Base-by-base conservation (phyloP, 2,888 invertebrate species). In the Ichneumoninae sp. region DNA sequence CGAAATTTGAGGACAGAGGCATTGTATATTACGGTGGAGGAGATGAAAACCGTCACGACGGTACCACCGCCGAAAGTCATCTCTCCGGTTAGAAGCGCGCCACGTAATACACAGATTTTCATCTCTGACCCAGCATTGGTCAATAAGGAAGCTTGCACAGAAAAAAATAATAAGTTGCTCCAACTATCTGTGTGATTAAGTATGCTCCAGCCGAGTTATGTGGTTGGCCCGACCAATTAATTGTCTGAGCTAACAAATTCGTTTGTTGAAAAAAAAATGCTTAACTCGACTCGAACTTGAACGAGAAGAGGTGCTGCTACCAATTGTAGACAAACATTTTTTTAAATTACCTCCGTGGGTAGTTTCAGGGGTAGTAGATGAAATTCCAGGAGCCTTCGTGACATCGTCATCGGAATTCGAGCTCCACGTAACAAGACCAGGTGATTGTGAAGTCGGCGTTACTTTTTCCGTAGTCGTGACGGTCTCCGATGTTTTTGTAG, bases 341-440 rank as follows among this genome's bases (percentile, higher is more conserved):
- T 33, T 33, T 6, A 0, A 54, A 86, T 85, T 88, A 92, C 92
- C 92, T 88, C 89, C 88, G 70, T 88, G 87, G 40, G 57, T 70
- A n/a, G 81, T 70, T 22, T 84, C 86, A 19, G 86, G 52, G 26
- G 88, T 88, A 0, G 89, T 86, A 0, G 91, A 89, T 16, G 89
- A 79, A 7, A 81, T 66, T 50, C 90, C 91, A n/a, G 92, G 88
- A 0, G 87, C 85, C 81, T 90, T 93, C 7, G 92, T 92, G 47
- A 86, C 75, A 7, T 78, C 90, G 30, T 93, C 93, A 73, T 93
- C 94, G 22, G 94, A 94, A 73, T 92, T 93, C 0, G 94, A 94
- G 1, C 94, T 94, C 95, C 95, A 95, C 0, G 95, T 95, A 8
- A 95, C 94, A 13, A 95, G 87, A 7, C 94, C 93, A 0, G 94